phyloP scores from a whole-genome alignment of 2,113 vertebrate species.

The Pseudois nayaur region DNA sequence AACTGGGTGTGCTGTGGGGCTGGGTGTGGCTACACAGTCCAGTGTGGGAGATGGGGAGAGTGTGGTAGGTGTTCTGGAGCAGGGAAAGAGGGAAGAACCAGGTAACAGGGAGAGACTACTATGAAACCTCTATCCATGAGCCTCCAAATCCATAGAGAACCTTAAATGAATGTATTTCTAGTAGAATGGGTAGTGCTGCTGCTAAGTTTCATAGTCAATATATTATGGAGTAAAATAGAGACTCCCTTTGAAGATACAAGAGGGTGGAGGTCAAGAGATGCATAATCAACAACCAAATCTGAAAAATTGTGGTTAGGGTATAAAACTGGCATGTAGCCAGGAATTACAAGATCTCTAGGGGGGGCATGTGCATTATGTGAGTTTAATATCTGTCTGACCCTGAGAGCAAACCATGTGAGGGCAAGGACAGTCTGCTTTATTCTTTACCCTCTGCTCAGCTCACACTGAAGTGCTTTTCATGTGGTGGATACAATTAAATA shows the following conservation, averaged over 20 bases:
- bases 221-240: not conserved
- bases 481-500: not conserved
- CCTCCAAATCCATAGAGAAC: not conserved
- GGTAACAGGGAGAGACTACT: not conserved
- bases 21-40: not conserved
- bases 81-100: not conserved
- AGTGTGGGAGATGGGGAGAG: not conserved
- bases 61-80: not conserved
- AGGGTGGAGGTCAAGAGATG: not conserved
- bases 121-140: not conserved
- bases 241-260: not conserved
- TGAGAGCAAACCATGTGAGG: not conserved
- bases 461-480: not conserved
- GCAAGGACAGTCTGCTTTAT: not conserved
- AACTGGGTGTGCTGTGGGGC: not conserved
- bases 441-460: not conserved
- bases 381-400: not conserved
- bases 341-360: not conserved
- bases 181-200: not conserved
- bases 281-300: not conserved
- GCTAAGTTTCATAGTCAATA: not conserved
- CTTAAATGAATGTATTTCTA: not conserved
- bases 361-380: fast-evolving
- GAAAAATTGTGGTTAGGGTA: not conserved
- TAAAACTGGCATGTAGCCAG: not conserved